A percentile compares a stretch with the other conserved stretches of the same genome.
phyloP scores from a whole-genome alignment of 2,888 invertebrate species.

The Maniola hyperantus region DNA sequence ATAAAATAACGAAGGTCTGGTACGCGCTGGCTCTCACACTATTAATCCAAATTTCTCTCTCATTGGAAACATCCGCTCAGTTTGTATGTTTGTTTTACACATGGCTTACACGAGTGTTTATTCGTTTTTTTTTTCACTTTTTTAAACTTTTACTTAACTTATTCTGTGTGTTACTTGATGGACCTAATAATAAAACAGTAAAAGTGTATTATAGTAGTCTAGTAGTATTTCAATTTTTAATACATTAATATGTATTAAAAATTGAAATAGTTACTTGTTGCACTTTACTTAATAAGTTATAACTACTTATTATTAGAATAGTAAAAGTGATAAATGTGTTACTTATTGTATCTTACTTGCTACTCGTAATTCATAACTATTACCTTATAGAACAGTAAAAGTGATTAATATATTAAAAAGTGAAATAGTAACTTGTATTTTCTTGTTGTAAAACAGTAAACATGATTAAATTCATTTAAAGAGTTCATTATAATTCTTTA shows the following conservation, averaged over 20 bases:
- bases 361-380: background rate
- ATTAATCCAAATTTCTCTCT: constrained; percentile 29
- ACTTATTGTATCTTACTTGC: background rate
- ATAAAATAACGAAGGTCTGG: too few relatives aligned
- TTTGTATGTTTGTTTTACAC: constrained; percentile 8
- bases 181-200: background rate
- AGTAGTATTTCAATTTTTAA: too few relatives aligned
- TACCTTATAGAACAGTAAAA: background rate
- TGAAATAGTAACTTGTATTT: background rate
- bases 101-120: background rate
- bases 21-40: too few relatives aligned
- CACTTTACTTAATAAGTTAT: too few relatives aligned
- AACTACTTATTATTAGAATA: background rate
- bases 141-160: background rate
- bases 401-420: background rate
- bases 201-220: too few relatives aligned
- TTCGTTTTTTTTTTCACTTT: background rate
- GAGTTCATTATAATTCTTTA: too few relatives aligned
- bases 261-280: too few relatives aligned
- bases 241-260: too few relatives aligned
- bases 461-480: too few relatives aligned
- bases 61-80: background rate
- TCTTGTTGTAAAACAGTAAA: too few relatives aligned
- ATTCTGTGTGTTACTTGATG: background rate
- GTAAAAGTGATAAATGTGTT: too few relatives aligned